Percentiles rank a stretch among this genome's conserved stretches.
These are phyloP conservation scores for Melinopterus prodromus DNA, from an alignment of 2,888 invertebrate species.

Conservation along the genomic window DNA sequence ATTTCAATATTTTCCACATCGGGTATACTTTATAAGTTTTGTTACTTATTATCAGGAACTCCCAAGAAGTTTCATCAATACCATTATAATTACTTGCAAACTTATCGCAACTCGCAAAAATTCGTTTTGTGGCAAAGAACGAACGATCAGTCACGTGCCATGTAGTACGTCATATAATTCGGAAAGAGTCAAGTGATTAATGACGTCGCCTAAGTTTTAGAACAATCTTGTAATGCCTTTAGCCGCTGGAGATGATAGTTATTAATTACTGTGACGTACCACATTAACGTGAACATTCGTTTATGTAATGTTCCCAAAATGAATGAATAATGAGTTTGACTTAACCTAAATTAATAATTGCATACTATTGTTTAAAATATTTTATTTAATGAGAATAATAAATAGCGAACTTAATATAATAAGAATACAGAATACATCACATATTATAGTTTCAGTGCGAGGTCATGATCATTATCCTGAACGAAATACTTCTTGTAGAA, in stretches of 20 bases:
- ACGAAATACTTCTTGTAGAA: constrained; percentile 40
- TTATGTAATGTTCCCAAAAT: too few species aligned
- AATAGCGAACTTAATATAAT: neutral
- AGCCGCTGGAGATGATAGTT: neutral
- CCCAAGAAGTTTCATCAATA: neutral
- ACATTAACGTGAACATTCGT: neutral
- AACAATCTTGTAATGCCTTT: neutral
- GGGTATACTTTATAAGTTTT: too few species aligned
- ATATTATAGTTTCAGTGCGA: constrained; percentile 36
- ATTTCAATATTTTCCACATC: too few species aligned
- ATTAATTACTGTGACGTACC: neutral
- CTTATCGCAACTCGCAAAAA: neutral
- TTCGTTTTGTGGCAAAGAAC: neutral
- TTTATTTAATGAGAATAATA: neutral
- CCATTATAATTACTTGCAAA: neutral
- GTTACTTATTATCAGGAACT: neutral
- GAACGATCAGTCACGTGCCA: neutral
- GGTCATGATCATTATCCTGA: constrained; percentile 31
- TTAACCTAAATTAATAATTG: too few species aligned
- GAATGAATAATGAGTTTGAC: neutral
- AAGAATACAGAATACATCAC: constrained; percentile 12
- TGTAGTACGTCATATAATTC: neutral
- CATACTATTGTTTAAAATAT: neutral
- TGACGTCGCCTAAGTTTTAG: neutral
- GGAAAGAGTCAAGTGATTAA: neutral